These are phyloP conservation scores for Dicranocentrus wangi DNA, from an alignment of 2,888 invertebrate species.

Conservation along the genomic window DNA sequence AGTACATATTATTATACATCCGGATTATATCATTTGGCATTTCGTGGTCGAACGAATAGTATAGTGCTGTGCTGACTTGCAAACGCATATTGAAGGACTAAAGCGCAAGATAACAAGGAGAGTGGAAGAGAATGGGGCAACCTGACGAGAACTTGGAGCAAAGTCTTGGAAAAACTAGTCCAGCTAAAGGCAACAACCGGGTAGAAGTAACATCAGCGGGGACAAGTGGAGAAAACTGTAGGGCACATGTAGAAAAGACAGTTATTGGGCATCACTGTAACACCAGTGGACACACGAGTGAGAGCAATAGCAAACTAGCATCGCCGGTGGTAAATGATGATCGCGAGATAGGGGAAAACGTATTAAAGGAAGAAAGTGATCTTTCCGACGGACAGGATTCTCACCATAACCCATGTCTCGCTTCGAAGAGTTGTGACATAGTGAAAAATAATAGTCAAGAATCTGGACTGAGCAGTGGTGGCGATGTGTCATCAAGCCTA, in stretches of 20 bases:
- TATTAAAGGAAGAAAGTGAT: conserved; percentile 33
- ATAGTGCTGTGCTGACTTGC: neutral
- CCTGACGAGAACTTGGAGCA: conserved; percentile 58
- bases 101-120: too few species aligned
- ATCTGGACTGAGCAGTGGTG: conserved; percentile 62
- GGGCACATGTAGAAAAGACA: too few species aligned
- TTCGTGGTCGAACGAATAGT: too few species aligned
- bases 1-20: too few species aligned
- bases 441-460: conserved; percentile 59
- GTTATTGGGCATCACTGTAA: too few species aligned
- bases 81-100: too few species aligned
- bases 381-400: conserved; percentile 26
- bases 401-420: conserved; percentile 40
- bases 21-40: too few species aligned
- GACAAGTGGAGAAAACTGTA: too few species aligned
- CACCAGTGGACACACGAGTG: conserved; percentile 10
- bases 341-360: conserved; percentile 7
- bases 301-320: conserved; percentile 31
- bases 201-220: too few species aligned
- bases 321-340: conserved; percentile 44
- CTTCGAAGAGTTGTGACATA: conserved; percentile 37
- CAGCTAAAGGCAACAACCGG: conserved; percentile 1
- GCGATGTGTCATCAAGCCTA: conserved; percentile 59
- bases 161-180: conserved; percentile 28
- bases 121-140: conserved; percentile 68